Percentiles rank a stretch among this genome's conserved stretches.
phyloP scores from a whole-genome alignment of 2,888 invertebrate genomes.

The Diaperis boleti region DNA sequence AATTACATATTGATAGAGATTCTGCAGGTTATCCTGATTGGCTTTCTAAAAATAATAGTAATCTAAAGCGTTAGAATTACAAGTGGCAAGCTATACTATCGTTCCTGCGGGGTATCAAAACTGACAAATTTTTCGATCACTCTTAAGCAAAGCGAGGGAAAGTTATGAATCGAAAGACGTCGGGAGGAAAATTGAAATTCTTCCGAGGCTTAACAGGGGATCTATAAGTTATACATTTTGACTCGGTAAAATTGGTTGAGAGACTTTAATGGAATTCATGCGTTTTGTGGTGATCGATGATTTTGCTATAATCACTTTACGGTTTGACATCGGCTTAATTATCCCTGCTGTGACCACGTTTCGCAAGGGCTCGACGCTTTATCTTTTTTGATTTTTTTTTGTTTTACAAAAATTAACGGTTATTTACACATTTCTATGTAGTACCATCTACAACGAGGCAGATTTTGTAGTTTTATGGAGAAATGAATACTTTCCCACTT shows the following conservation, averaged over 20 bases:
- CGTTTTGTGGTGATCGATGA: conserved; percentile 32
- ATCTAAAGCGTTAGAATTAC: conserved; percentile 16
- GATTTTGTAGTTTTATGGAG: too few species aligned
- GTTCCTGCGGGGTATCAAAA: conserved; percentile 28
- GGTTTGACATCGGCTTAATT: conserved; percentile 3
- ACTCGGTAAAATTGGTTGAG: conserved; percentile 37
- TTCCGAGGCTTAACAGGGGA: conserved; percentile 44
- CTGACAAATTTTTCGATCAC: conserved; percentile 38
- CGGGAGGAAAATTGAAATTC: conserved; percentile 43
- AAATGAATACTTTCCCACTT: too few species aligned
- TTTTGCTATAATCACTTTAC: conserved; percentile 22
- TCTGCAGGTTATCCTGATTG: too few species aligned
- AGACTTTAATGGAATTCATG: conserved; percentile 39
- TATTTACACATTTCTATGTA: neutral
- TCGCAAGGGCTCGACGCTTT: neutral
- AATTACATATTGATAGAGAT: too few species aligned
- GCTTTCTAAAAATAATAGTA: too few species aligned
- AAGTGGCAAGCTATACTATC: conserved; percentile 16
- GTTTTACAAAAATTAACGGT: neutral
- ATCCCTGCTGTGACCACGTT: neutral
- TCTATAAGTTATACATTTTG: conserved; percentile 44
- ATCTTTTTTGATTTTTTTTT: neutral
- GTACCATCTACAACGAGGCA: too few species aligned
- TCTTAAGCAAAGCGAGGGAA: conserved; percentile 32
- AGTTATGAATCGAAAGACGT: conserved; percentile 40